These are phyloP conservation scores for Lepidochitona cinerea DNA, from an alignment of 2,888 invertebrate species.

Conservation along the genomic window DNA sequence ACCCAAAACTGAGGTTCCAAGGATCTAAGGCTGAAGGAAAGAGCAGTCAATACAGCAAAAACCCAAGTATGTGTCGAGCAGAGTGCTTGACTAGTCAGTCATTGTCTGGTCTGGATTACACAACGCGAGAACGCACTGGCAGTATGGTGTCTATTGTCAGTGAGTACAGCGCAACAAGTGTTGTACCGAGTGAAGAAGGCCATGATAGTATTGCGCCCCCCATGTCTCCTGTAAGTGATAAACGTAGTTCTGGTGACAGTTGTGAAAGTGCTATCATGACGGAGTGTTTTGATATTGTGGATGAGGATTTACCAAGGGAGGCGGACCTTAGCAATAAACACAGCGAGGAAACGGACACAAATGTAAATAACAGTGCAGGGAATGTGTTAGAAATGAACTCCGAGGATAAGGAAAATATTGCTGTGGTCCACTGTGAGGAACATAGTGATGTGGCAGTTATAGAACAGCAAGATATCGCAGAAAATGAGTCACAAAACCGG, in stretches of 20 bases:
- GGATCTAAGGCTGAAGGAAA: not conserved
- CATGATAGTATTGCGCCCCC: not conserved
- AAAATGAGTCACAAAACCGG: not conserved
- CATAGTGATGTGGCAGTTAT: not conserved
- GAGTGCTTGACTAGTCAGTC: not conserved
- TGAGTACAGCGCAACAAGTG: conserved; percentile 7
- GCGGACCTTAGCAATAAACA: not conserved
- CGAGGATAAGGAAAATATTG: not conserved
- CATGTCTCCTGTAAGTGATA: conserved; percentile 1
- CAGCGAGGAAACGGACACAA: not conserved
- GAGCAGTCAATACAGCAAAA: not conserved
- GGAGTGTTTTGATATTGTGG: not conserved
- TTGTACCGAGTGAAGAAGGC: not conserved
- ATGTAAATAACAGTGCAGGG: not conserved
- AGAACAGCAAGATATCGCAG: not conserved
- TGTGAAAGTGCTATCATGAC: conserved; percentile 3
- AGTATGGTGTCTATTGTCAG: not conserved
- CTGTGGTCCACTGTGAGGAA: not conserved
- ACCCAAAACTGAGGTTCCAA: conserved; percentile 23
- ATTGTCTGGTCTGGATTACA: not conserved
- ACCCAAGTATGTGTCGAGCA: not conserved
- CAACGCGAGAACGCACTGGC: not conserved
- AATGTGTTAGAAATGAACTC: not conserved
- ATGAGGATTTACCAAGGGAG: not conserved
- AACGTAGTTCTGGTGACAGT: not conserved